Evolutionary conservation across 2,888 invertebrate genomes (phyloP).

Genomic region (Steinernema carpocapsae): DNA sequence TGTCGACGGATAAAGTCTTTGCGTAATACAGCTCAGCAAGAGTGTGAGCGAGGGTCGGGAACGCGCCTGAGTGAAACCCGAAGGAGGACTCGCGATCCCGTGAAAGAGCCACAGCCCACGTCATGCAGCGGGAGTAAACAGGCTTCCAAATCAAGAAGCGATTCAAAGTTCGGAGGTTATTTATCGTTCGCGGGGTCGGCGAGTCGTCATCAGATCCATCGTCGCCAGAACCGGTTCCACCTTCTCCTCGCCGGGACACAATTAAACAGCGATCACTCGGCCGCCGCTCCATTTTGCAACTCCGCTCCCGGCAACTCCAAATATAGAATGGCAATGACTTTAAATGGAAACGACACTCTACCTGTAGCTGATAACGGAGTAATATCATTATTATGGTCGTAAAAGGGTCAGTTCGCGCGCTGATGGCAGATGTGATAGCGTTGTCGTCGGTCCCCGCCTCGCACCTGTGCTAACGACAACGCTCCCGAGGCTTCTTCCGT

Average conservation of each 20-base stretch:
- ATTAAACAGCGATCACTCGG: slow-evolving; percentile 30
- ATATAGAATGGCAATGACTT: slow-evolving; percentile 26
- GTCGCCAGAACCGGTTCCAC: neutral
- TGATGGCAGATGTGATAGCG: neutral
- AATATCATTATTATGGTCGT: neutral
- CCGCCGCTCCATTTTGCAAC: slow-evolving; percentile 27
- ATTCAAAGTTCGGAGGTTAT: slow-evolving; percentile 33
- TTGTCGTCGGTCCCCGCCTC: neutral
- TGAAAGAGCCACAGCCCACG: neutral
- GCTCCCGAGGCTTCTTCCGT: too few species aligned
- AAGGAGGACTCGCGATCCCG: neutral
- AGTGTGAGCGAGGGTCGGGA: too few species aligned
- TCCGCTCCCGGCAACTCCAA: slow-evolving; percentile 10
- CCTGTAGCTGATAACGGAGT: neutral
- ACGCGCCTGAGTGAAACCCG: too few species aligned
- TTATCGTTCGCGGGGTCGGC: slow-evolving; percentile 29
- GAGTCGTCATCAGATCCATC: neutral
- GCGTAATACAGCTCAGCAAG: too few species aligned
- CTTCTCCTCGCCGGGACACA: slow-evolving; percentile 6
- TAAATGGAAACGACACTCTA: slow-evolving; percentile 24
- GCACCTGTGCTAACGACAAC: too few species aligned
- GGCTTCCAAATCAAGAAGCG: slow-evolving; percentile 31
- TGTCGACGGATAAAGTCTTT: too few species aligned
- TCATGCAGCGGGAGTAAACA: slow-evolving; percentile 1
- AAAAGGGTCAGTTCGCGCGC: slow-evolving; percentile 16